phyloP scores from a whole-genome alignment of 2,113 vertebrate genomes.

The Corythaixoides concolor region DNA sequence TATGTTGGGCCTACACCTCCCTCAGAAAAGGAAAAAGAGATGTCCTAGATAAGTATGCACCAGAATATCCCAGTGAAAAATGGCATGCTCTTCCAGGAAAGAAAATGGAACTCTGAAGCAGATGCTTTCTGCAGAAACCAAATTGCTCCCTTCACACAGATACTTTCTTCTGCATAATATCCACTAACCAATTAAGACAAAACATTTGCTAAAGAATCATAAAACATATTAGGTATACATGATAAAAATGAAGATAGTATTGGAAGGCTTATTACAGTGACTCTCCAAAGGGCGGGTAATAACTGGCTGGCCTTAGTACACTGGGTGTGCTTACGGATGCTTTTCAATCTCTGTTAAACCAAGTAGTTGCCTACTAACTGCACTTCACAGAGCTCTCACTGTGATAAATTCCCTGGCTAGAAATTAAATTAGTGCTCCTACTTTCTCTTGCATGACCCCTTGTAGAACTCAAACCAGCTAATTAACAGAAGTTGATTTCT shows the following conservation, averaged over 20 bases:
- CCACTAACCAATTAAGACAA: neutral
- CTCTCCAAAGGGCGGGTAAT: neutral
- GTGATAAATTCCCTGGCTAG: constrained; percentile 60
- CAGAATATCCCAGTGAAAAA: neutral
- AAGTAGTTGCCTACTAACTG: neutral
- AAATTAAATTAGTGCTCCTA: constrained; percentile 61
- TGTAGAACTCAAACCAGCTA: constrained; percentile 40
- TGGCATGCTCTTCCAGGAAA: neutral
- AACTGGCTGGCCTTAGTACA: fast-evolving
- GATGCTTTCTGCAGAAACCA: neutral
- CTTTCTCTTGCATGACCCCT: constrained; percentile 52
- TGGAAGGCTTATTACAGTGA: neutral
- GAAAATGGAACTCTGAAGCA: neutral
- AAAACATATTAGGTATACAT: neutral
- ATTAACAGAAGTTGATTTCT: constrained; percentile 13
- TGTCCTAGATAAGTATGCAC: neutral
- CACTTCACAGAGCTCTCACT: neutral
- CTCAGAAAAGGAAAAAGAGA: neutral
- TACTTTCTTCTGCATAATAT: neutral
- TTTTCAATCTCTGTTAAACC: neutral
- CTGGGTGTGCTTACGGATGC: fast-evolving
- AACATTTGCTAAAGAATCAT: neutral
- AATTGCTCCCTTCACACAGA: neutral
- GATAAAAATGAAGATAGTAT: neutral
- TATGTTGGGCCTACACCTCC: neutral